Evolutionary conservation across 2,797 vertebrate species (phyloP).

Genomic region (Neomorphus geoffroyi): DNA sequence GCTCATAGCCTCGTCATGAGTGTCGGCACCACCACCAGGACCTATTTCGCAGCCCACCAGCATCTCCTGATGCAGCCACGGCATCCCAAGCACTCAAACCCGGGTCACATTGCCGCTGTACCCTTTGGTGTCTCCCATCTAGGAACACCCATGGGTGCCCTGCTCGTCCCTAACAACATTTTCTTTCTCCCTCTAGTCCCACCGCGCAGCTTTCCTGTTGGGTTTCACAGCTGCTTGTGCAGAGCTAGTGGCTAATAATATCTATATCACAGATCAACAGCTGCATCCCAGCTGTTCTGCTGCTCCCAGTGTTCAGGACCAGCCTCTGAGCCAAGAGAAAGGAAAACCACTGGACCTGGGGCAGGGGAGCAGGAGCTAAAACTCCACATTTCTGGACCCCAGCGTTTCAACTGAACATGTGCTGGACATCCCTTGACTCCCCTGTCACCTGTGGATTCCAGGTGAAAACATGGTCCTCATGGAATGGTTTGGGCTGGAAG

Average conservation of each 20-base stretch:
- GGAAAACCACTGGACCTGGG: neutral
- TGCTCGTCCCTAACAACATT: neutral
- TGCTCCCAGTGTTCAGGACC: neutral
- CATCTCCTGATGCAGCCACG: neutral
- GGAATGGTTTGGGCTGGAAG: no score
- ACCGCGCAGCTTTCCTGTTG: accelerated
- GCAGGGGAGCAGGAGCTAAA: neutral
- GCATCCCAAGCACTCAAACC: accelerated
- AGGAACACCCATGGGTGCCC: neutral
- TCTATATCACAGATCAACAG: neutral
- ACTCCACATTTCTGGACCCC: neutral
- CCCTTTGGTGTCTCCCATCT: neutral
- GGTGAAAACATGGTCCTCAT: neutral
- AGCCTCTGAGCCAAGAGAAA: neutral
- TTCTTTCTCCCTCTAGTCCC: neutral
- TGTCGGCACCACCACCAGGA: no score
- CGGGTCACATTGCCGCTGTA: neutral
- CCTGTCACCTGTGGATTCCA: neutral
- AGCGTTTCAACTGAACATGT: accelerated
- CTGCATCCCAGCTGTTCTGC: neutral
- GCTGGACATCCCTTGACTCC: neutral
- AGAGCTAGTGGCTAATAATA: neutral
- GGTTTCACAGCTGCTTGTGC: neutral
- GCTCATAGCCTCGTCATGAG: no score
- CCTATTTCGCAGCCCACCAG: neutral